Evolutionary conservation across 2,888 invertebrate species (phyloP).

Genomic region (Euzophera pinguis): DNA sequence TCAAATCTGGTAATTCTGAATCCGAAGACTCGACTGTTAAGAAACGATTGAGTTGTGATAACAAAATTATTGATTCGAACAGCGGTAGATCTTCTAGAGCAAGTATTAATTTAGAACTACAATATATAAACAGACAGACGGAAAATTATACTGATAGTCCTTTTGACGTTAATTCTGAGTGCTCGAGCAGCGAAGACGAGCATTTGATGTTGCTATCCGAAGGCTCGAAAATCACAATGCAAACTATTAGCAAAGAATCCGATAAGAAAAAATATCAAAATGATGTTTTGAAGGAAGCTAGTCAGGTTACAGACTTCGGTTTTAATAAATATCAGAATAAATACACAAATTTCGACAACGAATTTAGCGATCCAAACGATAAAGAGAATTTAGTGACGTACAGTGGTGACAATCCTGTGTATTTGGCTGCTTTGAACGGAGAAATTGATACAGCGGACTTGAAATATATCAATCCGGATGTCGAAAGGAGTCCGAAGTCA

Average conservation of each 20-base stretch:
- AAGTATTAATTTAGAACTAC: slow-evolving; percentile 62
- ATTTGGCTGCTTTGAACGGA: slow-evolving; percentile 63
- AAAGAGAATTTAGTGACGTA: slow-evolving; percentile 63
- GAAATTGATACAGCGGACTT: slow-evolving; percentile 52
- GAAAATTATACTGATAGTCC: slow-evolving; percentile 57
- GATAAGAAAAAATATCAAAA: slow-evolving; percentile 51
- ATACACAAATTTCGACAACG: slow-evolving; percentile 70
- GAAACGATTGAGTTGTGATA: slow-evolving; percentile 68
- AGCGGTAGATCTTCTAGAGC: slow-evolving; percentile 63
- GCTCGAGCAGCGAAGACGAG: slow-evolving; percentile 74
- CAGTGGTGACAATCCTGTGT: slow-evolving; percentile 67
- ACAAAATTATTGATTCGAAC: slow-evolving; percentile 55
- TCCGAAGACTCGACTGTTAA: slow-evolving; percentile 68
- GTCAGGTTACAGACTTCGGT: slow-evolving; percentile 52
- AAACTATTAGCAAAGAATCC: slow-evolving; percentile 47
- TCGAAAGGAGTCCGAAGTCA: slow-evolving; percentile 43
- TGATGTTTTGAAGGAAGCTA: slow-evolving; percentile 64
- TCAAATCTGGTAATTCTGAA: slow-evolving; percentile 58
- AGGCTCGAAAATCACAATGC: slow-evolving; percentile 72
- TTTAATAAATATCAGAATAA: slow-evolving; percentile 65
- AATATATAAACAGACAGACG: slow-evolving; percentile 55
- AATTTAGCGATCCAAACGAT: slow-evolving; percentile 69
- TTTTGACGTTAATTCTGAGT: slow-evolving; percentile 59
- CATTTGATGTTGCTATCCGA: slow-evolving; percentile 69
- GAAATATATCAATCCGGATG: slow-evolving; percentile 33